Base-by-base conservation (phyloP, 1,140 invertebrate genomes). In the Heterodera schachtii region DNA sequence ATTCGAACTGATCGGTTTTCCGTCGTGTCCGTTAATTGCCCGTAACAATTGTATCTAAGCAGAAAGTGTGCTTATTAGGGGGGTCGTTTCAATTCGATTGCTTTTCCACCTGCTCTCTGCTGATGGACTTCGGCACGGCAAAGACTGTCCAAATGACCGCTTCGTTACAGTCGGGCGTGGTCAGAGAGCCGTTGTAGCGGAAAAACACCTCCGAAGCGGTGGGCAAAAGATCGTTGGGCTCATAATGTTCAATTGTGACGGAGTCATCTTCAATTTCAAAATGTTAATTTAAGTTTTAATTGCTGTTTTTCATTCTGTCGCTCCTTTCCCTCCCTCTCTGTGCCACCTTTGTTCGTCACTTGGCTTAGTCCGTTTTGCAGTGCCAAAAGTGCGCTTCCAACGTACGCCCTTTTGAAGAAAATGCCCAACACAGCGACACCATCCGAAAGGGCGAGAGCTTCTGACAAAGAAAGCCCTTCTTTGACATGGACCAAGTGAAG, bases 81-180 rank as follows among this genome's bases (percentile, higher is more conserved):
- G 31, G 31, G 31, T 31, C 31, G 31, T 31, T 31, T 31, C 31
- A 31, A 31, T 31, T 31, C 31, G 31, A 31, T 31, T 31, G 31
- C 31, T 31, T 31, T 31, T 31, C 31, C 52, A 87, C 86, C 83
- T 87, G 86, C 21, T 78, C 31, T 75, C 76, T 73, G 11, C 86
- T 84, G 60, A 88, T 85, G n/a, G 86, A 78, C 47, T 87, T 52
- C 6, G 86, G 86, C 49, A 94, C 91, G 81, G 93, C 93, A 85
- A 95, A 95, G 85, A 96, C 93, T 41, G 96, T 93, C 95, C 95
- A 97, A 2, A 93, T 94, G 4, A 97, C 95, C 6, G 94, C 92
- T 91, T 97, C 95, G 7, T 92, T 93, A 86, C 95, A 97, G 0
- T 95, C 95, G 3, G 95, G 95, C 5, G 95, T 96, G 0, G 96